Conservation (phyloP, 2,888 invertebrate genomes). For the Apodemia duryi region DNA sequence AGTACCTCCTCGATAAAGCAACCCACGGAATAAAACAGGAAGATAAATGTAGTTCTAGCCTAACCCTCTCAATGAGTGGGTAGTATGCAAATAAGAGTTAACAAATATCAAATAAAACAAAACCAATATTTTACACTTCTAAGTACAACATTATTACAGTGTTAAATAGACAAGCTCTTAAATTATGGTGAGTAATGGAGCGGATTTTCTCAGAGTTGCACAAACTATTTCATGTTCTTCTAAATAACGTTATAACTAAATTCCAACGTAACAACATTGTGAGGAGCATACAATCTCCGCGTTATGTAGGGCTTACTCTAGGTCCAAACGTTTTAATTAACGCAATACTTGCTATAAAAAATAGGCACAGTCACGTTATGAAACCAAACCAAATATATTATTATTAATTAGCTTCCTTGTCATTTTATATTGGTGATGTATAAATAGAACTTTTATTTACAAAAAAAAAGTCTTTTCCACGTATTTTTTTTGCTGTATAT, state of each 20-base stretch:
- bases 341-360: background rate
- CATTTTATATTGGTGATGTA: too few relatives aligned
- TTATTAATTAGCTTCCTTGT: too few relatives aligned
- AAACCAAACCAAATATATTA: too few relatives aligned
- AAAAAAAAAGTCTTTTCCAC: too few relatives aligned
- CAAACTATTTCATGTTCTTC: conserved; percentile 7
- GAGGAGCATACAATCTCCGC: background rate
- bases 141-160: conserved; percentile 11
- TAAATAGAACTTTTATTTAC: too few relatives aligned
- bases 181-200: conserved; percentile 13
- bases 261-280: conserved; percentile 4
- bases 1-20: background rate
- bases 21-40: background rate
- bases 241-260: conserved; percentile 9
- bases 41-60: background rate
- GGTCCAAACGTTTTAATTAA: background rate
- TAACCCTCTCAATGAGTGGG: background rate
- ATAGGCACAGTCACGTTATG: too few relatives aligned
- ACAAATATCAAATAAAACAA: conserved; percentile 15
- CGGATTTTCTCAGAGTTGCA: conserved; percentile 12
- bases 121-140: conserved; percentile 13
- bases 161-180: conserved; percentile 15
- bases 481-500: too few relatives aligned
- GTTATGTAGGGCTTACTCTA: background rate
- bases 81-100: conserved; percentile 7